Conservation (phyloP, 1,140 invertebrate species). For the Drosophila melanica region DNA sequence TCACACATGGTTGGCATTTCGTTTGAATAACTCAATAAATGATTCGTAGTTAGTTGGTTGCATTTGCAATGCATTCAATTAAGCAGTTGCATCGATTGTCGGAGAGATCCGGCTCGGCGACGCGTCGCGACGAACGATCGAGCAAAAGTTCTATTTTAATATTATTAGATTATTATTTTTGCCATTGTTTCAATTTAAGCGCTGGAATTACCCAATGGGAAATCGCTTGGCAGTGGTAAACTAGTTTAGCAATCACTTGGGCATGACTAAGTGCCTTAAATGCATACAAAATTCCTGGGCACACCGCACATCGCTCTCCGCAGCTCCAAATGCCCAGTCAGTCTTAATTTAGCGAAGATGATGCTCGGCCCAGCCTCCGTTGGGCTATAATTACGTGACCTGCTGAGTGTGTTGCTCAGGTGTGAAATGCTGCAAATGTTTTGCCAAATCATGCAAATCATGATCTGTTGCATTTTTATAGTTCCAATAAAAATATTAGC, state of each 20-base stretch:
- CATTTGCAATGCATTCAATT: conserved; percentile 66
- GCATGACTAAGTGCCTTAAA: conserved; percentile 81
- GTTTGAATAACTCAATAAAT: conserved; percentile 76
- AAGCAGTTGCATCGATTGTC: conserved; percentile 44
- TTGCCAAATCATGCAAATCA: conserved; percentile 77
- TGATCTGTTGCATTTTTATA: conserved; percentile 57
- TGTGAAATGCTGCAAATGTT: conserved; percentile 63
- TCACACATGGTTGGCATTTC: conserved; percentile 72
- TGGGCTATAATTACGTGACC: conserved; percentile 49
- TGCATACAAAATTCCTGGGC: conserved; percentile 76
- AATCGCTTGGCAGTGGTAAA: conserved; percentile 54
- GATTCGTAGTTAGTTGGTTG: conserved; percentile 56
- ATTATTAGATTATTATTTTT: conserved; percentile 62
- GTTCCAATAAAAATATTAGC: conserved; percentile 77
- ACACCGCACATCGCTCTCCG: not conserved
- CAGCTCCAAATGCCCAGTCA: not conserved
- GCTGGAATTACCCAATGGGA: conserved; percentile 71
- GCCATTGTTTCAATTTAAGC: conserved; percentile 65
- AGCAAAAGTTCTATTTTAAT: conserved; percentile 63
- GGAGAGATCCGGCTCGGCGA: conserved; percentile 63
- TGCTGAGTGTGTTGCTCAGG: conserved; percentile 40
- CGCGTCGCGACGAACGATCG: conserved; percentile 4
- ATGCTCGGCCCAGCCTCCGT: conserved; percentile 28
- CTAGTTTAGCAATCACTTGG: conserved; percentile 80
- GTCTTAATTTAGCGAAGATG: conserved; percentile 67